Evolutionary conservation across 1,140 invertebrate species (phyloP).

Genomic region (Drosophila willistoni): DNA sequence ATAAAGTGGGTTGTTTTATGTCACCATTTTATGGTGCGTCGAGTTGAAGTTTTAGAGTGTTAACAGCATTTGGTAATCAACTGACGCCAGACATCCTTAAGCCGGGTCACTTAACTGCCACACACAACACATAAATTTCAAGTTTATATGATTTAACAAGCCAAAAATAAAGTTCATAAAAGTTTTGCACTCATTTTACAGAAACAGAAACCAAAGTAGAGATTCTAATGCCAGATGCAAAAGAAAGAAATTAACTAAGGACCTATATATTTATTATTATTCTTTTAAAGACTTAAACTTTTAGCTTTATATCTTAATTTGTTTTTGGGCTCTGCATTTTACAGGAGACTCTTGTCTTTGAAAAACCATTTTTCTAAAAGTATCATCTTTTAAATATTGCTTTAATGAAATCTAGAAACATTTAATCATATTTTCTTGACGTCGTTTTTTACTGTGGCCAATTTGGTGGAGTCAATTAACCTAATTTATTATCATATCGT

Average conservation of each 20-base stretch:
- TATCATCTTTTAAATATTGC: too few species aligned
- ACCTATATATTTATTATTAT: too few species aligned
- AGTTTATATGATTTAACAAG: not conserved
- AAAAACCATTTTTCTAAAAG: too few species aligned
- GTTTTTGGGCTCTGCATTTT: too few species aligned
- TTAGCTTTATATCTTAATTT: too few species aligned
- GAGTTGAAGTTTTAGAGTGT: not conserved
- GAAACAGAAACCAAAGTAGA: not conserved
- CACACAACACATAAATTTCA: not conserved
- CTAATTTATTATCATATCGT: not conserved
- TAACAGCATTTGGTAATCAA: slow-evolving; percentile 1
- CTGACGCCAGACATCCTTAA: slow-evolving; percentile 3
- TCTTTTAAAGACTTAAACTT: too few species aligned
- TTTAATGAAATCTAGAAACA: too few species aligned
- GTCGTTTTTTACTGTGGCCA: not conserved
- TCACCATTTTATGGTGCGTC: not conserved
- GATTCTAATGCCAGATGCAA: not conserved
- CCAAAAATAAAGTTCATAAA: not conserved
- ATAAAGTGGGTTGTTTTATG: slow-evolving; percentile 1
- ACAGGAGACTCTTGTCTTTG: too few species aligned
- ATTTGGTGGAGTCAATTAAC: not conserved
- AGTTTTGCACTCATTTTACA: not conserved
- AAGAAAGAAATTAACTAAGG: not conserved
- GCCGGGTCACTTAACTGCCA: slow-evolving; percentile 5
- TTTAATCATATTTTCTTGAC: too few species aligned